These are phyloP conservation scores for Hemicrepidius hirtus DNA, from an alignment of 2,888 invertebrate genomes.

Conservation along the genomic window DNA sequence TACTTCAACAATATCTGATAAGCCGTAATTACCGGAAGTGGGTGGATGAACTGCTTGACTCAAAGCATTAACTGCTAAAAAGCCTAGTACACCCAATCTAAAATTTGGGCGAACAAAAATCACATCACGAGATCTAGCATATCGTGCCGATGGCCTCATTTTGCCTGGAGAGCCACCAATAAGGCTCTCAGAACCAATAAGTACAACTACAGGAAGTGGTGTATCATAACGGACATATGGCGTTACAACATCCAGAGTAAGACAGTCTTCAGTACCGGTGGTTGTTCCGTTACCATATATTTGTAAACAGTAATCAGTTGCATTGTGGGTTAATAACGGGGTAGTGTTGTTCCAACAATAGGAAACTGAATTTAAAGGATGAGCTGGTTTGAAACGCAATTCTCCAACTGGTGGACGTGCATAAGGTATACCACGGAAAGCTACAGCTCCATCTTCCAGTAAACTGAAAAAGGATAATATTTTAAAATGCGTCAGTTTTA, in stretches of 20 bases:
- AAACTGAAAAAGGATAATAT: constrained; percentile 77
- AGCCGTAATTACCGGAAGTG: constrained; percentile 90
- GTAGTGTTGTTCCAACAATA: constrained; percentile 87
- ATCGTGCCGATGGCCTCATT: constrained; percentile 83
- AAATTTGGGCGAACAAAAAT: constrained; percentile 93
- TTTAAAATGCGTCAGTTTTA: no score
- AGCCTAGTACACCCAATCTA: constrained; percentile 79
- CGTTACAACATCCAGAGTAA: constrained; percentile 88
- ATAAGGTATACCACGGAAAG: constrained; percentile 89
- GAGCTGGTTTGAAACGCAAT: constrained; percentile 82
- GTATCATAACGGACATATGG: constrained; percentile 87
- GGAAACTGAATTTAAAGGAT: constrained; percentile 79
- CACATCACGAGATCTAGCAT: constrained; percentile 85
- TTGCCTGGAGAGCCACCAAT: constrained; percentile 85
- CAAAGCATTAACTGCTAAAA: constrained; percentile 83
- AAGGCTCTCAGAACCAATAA: constrained; percentile 87
- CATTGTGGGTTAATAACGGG: constrained; percentile 77
- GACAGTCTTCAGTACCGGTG: constrained; percentile 86
- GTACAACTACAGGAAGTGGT: constrained; percentile 87
- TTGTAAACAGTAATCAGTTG: constrained; percentile 82
- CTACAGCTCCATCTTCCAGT: constrained; percentile 85
- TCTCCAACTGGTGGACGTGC: constrained; percentile 83
- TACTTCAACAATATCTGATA: constrained; percentile 86
- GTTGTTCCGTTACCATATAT: constrained; percentile 79
- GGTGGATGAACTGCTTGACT: constrained; percentile 82